Conservation (phyloP, 2,888 invertebrate genomes). For the Nemotelus pantherinus region DNA sequence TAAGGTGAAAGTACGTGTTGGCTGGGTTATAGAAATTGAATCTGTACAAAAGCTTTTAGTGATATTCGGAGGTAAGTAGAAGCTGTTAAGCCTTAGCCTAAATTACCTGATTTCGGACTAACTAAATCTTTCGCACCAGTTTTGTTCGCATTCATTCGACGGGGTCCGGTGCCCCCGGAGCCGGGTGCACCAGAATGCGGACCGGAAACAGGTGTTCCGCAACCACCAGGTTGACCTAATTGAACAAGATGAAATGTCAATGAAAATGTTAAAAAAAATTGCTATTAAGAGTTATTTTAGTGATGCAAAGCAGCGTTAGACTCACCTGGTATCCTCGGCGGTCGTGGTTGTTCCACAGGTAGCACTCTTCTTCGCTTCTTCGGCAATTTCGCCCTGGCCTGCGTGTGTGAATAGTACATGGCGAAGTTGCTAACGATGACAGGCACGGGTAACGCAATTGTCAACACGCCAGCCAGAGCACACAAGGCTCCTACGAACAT, state of each 20-base stretch:
- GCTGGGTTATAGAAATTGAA: slow-evolving; percentile 8
- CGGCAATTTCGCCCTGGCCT: slow-evolving; percentile 98
- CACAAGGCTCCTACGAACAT: slow-evolving; percentile 99
- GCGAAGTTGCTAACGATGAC: slow-evolving; percentile 99
- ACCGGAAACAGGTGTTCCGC: slow-evolving; percentile 64
- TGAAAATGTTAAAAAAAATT: background rate
- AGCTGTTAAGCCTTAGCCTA: slow-evolving; percentile 38
- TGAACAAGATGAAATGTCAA: background rate
- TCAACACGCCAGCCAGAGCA: slow-evolving; percentile 97
- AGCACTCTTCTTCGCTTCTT: slow-evolving; percentile 97
- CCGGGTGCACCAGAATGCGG: slow-evolving; percentile 64
- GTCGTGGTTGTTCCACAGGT: slow-evolving; percentile 92
- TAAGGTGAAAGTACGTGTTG: slow-evolving; percentile 23
- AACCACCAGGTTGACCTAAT: slow-evolving; percentile 63
- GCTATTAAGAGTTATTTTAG: background rate
- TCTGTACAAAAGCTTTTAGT: slow-evolving; percentile 33
- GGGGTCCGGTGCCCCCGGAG: slow-evolving; percentile 63
- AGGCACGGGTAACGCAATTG: slow-evolving; percentile 98
- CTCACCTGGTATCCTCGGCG: slow-evolving; percentile 68
- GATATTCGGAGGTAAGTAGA: slow-evolving; percentile 13
- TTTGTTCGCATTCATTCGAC: slow-evolving; percentile 64
- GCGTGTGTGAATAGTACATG: slow-evolving; percentile 94
- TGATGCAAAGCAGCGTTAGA: background rate
- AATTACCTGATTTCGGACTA: slow-evolving; percentile 65
- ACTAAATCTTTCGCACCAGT: slow-evolving; percentile 63